Percentiles rank a stretch among this genome's conserved stretches.
These are phyloP conservation scores for Andrena dorsata DNA, from an alignment of 2,888 invertebrate genomes.

Conservation along the genomic window DNA sequence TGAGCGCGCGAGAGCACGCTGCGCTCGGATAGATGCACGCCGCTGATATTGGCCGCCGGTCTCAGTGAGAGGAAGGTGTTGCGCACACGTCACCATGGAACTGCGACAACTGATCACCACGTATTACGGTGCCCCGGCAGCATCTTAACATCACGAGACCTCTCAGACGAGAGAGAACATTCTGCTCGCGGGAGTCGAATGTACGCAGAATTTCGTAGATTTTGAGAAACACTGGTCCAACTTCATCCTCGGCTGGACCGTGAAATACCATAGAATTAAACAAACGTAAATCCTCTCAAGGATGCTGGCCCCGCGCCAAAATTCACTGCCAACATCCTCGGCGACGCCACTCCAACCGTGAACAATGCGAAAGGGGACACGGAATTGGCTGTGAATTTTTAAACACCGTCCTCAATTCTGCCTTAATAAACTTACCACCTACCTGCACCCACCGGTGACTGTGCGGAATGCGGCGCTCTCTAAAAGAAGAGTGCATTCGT, in stretches of 20 bases:
- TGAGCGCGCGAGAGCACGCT: conserved; percentile 27
- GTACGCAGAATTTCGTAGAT: background rate
- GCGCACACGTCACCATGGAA: background rate
- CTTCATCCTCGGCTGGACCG: conserved; percentile 63
- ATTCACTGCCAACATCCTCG: conserved; percentile 65
- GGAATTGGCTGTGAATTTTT: conserved; percentile 72
- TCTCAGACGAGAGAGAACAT: too few relatives aligned
- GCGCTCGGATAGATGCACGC: conserved; percentile 16
- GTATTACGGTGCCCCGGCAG: too few relatives aligned
- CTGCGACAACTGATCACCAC: too few relatives aligned
- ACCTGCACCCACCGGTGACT: background rate
- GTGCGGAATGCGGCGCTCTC: background rate
- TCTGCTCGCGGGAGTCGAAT: too few relatives aligned
- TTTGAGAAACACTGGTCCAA: conserved; percentile 54
- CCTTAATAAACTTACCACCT: conserved; percentile 62
- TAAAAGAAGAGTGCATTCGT: background rate
- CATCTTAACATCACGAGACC: too few relatives aligned
- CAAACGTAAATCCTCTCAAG: conserved; percentile 72
- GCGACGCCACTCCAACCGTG: conserved; percentile 61
- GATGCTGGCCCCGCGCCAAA: conserved; percentile 67
- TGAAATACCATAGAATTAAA: conserved; percentile 75
- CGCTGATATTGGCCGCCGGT: conserved; percentile 7
- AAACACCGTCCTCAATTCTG: conserved; percentile 54
- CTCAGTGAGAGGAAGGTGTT: conserved; percentile 25
- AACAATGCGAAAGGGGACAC: conserved; percentile 65